Percentiles rank a stretch among this genome's conserved stretches.
phyloP scores from a whole-genome alignment of 2,888 invertebrate species.

The Ptilodon capucinus region DNA sequence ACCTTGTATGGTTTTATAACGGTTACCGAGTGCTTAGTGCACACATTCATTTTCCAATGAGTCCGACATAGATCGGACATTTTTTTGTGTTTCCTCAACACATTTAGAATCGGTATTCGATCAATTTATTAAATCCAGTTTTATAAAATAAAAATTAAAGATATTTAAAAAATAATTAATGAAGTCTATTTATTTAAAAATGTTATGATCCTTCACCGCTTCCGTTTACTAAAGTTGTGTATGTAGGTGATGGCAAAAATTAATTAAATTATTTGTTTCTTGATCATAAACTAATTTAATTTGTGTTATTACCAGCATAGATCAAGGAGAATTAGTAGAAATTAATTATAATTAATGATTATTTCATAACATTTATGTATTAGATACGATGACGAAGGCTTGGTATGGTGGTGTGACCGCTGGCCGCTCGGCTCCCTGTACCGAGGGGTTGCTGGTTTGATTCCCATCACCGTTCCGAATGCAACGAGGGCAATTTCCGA shows the following conservation, averaged over 20 bases:
- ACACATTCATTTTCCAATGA: conserved; percentile 36
- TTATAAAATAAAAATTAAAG: too few species aligned
- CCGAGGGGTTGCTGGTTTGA: too few species aligned
- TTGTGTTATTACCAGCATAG: neutral
- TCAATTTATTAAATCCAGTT: too few species aligned
- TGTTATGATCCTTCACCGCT: conserved; percentile 30
- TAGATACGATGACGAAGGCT: too few species aligned
- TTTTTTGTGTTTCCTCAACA: conserved; percentile 19
- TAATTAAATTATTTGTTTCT: neutral
- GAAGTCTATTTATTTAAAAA: conserved; percentile 8
- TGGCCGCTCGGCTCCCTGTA: too few species aligned
- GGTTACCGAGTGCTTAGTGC: conserved; percentile 49
- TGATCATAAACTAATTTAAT: neutral
- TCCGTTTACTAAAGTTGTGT: conserved; percentile 15
- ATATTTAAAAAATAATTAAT: too few species aligned
- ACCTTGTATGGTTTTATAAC: conserved; percentile 41
- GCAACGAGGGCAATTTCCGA: too few species aligned
- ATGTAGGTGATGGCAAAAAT: neutral
- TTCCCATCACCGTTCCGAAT: too few species aligned
- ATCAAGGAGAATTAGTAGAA: neutral
- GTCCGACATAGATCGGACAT: conserved; percentile 51
- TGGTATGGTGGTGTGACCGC: too few species aligned
- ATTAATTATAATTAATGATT: neutral
- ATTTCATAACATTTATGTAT: too few species aligned
- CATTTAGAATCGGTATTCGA: too few species aligned